Percentiles rank a stretch among this genome's conserved stretches.
Evolutionary conservation across 2,888 invertebrate genomes (phyloP).

Genomic region (Hydropsyche betteni): DNA sequence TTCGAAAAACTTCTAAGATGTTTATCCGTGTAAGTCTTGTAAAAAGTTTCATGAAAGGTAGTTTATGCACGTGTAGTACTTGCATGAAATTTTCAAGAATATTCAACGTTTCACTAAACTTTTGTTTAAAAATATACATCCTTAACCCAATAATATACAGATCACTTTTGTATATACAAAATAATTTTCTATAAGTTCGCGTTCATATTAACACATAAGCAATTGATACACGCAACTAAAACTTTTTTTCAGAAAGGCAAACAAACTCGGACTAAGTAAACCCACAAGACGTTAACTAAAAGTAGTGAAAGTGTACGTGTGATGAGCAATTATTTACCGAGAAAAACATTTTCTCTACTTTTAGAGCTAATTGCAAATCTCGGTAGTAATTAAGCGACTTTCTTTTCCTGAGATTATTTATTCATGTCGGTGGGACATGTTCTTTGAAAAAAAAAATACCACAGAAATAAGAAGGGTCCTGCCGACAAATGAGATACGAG

Average conservation of each 20-base stretch:
- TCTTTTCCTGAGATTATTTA: slow-evolving; percentile 3
- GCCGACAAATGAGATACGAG: slow-evolving; percentile 36
- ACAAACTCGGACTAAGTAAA: too few species aligned
- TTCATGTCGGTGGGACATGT: not conserved
- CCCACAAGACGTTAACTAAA: too few species aligned
- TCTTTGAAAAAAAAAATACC: too few species aligned
- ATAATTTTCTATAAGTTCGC: too few species aligned
- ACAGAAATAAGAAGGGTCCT: slow-evolving; percentile 8
- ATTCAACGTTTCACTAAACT: not conserved
- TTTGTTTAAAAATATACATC: not conserved
- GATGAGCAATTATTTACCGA: too few species aligned
- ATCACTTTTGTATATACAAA: too few species aligned
- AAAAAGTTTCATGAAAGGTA: slow-evolving; percentile 4
- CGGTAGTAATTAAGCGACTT: slow-evolving; percentile 32
- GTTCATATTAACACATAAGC: too few species aligned
- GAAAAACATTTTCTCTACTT: not conserved
- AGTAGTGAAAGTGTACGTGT: too few species aligned
- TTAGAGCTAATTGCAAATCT: slow-evolving; percentile 23
- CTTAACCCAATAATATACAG: too few species aligned
- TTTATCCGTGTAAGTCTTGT: not conserved
- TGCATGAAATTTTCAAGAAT: not conserved
- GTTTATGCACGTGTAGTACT: slow-evolving; percentile 1
- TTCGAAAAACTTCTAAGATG: not conserved
- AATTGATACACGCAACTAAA: too few species aligned
- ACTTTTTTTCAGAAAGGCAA: too few species aligned